Evolutionary conservation across 2,797 vertebrate genomes (phyloP).

Genomic region (Crax fasciolata): DNA sequence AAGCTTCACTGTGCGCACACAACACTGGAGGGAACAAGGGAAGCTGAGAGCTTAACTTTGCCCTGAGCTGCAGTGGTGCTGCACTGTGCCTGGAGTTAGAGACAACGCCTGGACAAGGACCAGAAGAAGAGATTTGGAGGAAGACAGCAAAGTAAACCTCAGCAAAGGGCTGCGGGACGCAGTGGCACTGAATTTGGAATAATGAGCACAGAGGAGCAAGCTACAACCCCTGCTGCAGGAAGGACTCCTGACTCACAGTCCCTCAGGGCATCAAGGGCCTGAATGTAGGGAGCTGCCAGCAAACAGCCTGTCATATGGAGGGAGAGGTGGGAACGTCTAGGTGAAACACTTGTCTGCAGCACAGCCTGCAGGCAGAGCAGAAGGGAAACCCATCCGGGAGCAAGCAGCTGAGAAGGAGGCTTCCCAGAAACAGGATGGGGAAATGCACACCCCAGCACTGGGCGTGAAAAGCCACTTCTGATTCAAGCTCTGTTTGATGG

Average conservation of each 20-base stretch:
- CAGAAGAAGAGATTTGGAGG: not conserved
- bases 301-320: not conserved
- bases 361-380: not conserved
- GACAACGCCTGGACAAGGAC: not conserved
- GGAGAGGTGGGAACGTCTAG: not conserved
- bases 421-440: not conserved
- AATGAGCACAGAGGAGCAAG: not conserved
- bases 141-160: not conserved
- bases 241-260: not conserved
- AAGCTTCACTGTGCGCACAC: not conserved
- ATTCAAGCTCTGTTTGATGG: not conserved
- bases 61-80: not conserved
- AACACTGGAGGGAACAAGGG: no score
- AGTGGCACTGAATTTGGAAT: not conserved
- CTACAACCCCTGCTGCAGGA: not conserved
- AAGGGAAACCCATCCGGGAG: not conserved
- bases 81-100: not conserved
- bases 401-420: not conserved
- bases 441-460: fast-evolving
- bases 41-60: not conserved
- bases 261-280: not conserved
- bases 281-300: not conserved
- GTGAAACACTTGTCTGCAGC: not conserved
- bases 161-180: not conserved
- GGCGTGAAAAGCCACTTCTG: not conserved